A percentile compares a stretch with the other conserved stretches of the same genome.
Conservation (phyloP, 2,888 invertebrate genomes). For the Melanostoma scalare region DNA sequence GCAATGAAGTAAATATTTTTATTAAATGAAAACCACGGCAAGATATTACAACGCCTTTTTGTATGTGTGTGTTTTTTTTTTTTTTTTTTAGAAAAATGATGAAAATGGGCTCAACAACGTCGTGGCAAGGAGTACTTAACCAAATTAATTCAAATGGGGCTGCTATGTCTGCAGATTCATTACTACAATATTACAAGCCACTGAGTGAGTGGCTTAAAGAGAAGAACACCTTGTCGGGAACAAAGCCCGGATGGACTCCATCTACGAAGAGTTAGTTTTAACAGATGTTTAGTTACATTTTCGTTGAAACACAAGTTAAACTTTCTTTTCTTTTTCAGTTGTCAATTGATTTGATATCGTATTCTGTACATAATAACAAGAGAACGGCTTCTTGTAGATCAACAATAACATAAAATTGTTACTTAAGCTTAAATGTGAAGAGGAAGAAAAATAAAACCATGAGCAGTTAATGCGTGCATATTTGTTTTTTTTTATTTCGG, state of each 20-base stretch:
- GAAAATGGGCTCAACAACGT: conserved; percentile 86
- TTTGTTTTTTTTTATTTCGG: too few species aligned
- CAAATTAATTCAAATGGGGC: conserved; percentile 87
- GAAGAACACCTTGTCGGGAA: conserved; percentile 86
- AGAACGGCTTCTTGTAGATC: too few species aligned
- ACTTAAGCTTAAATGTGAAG: too few species aligned
- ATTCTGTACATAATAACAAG: too few species aligned
- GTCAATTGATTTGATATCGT: not conserved
- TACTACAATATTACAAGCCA: conserved; percentile 91
- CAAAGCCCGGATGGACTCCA: conserved; percentile 84
- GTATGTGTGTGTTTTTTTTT: too few species aligned
- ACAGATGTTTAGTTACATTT: not conserved
- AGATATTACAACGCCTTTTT: not conserved
- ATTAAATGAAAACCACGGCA: conserved; percentile 67
- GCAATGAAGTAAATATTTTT: conserved; percentile 82
- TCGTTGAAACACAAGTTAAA: not conserved
- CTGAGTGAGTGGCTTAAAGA: conserved; percentile 87
- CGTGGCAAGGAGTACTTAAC: conserved; percentile 89
- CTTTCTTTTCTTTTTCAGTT: conserved; percentile 26
- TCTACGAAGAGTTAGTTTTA: conserved; percentile 47
- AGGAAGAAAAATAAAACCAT: too few species aligned
- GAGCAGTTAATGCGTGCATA: too few species aligned
- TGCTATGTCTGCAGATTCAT: conserved; percentile 87
- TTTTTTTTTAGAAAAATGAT: conserved; percentile 82
- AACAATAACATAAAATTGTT: too few species aligned